Evolutionary conservation across 2,888 invertebrate genomes (phyloP), one percentile per base, ranked within the genome.

Genomic region (Coleophora deauratella): DNA sequence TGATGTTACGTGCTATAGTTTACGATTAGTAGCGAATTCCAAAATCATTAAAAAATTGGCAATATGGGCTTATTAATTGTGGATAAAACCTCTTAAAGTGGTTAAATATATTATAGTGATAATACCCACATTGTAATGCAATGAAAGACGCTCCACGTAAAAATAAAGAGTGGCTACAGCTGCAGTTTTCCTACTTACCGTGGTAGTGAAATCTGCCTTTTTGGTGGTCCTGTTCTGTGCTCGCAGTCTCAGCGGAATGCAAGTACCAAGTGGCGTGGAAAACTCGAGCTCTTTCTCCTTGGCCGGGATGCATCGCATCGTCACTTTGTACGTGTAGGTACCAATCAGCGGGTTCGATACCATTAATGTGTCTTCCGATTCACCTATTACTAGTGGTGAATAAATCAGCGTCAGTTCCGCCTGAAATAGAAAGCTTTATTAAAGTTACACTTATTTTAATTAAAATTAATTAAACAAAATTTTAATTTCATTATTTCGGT

Each of bases 351-450:
- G 37, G 45, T 85, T 81, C 27, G 41, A 56, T n/a, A 84, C 66
- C 52, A 71, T 72, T 35, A 85, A 49, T 21, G 47, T 54, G 40
- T 76, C 79, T 35, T 72, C 62, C 1, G 55, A 54, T 35, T 69
- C 64, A 1, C 84, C 85, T 1, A 73, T 76, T 10, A 84, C 79
- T 11, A 85, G 52, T 1, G 85, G 85, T 7, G 78, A 72, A 50
- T 74, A 85, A 6, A 65, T 64, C 59, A 82, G 51, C n/a, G 51
- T 41, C 13, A 84, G 49, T 9, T 52, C 44, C 10, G 68, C 58
- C 84, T 82, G 62, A 28, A 67, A 67, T 14, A 13, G 1, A 10
- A 12, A 21, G 27, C 3, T n/a, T 35, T 3, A 11, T n/a, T 14
- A 21, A n/a, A n/a, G n/a, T n/a, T n/a, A n/a, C n/a, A n/a, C n/a